Evolutionary conservation across 2,797 vertebrate species (phyloP).

Genomic region (Enteromius treurensis): DNA sequence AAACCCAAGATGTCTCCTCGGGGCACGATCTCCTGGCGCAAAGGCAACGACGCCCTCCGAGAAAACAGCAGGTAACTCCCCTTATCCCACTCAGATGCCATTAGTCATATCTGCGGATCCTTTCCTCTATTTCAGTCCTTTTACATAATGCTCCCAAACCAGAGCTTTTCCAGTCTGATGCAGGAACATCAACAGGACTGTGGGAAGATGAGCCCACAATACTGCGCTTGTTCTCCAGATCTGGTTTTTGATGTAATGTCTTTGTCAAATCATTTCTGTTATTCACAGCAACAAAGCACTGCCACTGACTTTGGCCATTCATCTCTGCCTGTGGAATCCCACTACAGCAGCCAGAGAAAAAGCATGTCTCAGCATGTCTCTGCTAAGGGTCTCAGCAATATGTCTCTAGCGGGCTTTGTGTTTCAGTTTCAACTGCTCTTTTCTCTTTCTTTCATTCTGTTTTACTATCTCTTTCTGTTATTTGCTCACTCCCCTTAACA

Average conservation of each 20-base stretch:
- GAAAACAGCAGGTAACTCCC: constrained; percentile 87
- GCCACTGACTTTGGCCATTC: constrained; percentile 50
- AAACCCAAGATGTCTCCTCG: constrained; percentile 95
- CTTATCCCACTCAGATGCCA: constrained; percentile 13
- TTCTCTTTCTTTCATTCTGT: constrained; percentile 5
- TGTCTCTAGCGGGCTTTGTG: constrained; percentile 40
- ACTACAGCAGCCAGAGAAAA: constrained; percentile 33
- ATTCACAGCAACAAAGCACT: constrained; percentile 51
- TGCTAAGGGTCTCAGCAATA: constrained; percentile 41
- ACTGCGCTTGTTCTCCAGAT: constrained; percentile 37
- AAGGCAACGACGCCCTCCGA: constrained; percentile 84
- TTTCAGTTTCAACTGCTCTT: constrained; percentile 35
- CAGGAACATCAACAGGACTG: constrained; percentile 40
- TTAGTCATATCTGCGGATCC: constrained; percentile 5
- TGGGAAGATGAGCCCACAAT: constrained; percentile 30
- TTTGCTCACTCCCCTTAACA: constrained; percentile 29
- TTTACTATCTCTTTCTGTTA: constrained; percentile 43
- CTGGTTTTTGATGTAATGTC: constrained; percentile 40
- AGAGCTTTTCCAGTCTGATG: constrained; percentile 33
- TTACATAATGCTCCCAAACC: constrained; percentile 20
- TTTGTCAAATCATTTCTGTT: constrained; percentile 56
- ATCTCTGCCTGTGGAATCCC: constrained; percentile 49
- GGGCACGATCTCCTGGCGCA: constrained; percentile 91
- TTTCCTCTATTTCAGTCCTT: constrained; percentile 4
- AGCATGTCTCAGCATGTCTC: constrained; percentile 50